Evolutionary conservation across 2,113 vertebrate genomes (phyloP).

Genomic region (Caretta caretta): DNA sequence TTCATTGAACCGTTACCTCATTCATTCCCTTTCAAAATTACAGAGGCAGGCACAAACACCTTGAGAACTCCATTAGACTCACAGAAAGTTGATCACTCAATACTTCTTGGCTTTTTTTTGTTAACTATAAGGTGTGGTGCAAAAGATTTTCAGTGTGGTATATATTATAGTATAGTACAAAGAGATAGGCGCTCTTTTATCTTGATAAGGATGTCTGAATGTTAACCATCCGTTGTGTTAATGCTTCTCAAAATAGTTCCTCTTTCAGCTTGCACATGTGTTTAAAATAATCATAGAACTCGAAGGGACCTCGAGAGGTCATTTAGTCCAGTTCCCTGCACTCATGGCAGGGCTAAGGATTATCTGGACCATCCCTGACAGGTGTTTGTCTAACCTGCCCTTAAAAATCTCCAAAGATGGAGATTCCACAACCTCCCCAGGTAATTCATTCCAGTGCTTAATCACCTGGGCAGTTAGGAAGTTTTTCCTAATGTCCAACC

Average conservation of each 20-base stretch:
- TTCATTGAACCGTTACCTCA: neutral
- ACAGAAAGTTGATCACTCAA: neutral
- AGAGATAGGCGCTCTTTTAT: neutral
- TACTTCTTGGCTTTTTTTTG: fast-evolving
- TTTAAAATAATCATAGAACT: neutral
- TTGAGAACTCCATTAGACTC: neutral
- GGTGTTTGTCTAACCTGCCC: too few relatives aligned
- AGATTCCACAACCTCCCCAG: too few relatives aligned
- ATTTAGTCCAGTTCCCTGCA: too few relatives aligned
- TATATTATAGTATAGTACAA: neutral
- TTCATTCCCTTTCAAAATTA: neutral
- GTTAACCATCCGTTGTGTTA: neutral
- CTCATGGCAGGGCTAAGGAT: too few relatives aligned
- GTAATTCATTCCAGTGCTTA: too few relatives aligned
- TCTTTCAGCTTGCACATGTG: neutral
- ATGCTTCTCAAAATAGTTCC: neutral
- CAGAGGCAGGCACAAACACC: neutral
- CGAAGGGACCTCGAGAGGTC: too few relatives aligned
- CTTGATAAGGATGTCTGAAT: neutral
- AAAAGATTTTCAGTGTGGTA: neutral
- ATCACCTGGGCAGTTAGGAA: too few relatives aligned
- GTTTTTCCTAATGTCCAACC: too few relatives aligned
- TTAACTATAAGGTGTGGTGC: neutral
- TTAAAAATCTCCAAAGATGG: too few relatives aligned
- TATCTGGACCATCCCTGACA: too few relatives aligned